Conservation (phyloP, 2,888 invertebrate species). For the Lucinisca nassula region DNA sequence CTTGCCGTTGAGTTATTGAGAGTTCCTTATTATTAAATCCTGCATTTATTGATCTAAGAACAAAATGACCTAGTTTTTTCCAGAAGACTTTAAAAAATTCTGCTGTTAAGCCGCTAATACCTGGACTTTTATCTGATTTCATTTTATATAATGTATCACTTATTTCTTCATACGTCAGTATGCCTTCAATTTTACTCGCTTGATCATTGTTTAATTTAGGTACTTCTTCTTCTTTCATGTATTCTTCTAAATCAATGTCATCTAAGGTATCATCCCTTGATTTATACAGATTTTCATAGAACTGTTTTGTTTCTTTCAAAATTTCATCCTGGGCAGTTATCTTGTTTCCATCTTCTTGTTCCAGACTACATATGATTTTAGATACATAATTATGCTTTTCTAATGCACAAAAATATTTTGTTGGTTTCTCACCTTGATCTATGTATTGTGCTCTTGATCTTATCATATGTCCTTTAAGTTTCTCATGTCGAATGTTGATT, state of each 20-base stretch:
- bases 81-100: no score
- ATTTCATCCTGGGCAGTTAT: not conserved
- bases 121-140: conserved; percentile 32
- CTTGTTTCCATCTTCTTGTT: not conserved
- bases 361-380: not conserved
- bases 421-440: conserved; percentile 21
- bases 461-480: conserved; percentile 7
- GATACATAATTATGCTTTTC: not conserved
- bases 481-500: not conserved
- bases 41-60: no score
- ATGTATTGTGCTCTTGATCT: conserved; percentile 17
- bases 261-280: no score
- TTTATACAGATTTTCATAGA: no score
- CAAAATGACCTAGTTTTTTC: no score
- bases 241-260: not conserved
- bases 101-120: not conserved
- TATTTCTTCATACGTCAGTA: not conserved
- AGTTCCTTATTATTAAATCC: no score
- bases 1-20: no score
- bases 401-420: conserved; percentile 7
- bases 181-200: not conserved
- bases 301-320: no score
- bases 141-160: not conserved
- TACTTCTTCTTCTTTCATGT: no score
- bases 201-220: not conserved